Evolutionary conservation across 37 sponge, comb jelly and placozoan genomes (phyloP).

Genomic region (Beroe ovata): DNA sequence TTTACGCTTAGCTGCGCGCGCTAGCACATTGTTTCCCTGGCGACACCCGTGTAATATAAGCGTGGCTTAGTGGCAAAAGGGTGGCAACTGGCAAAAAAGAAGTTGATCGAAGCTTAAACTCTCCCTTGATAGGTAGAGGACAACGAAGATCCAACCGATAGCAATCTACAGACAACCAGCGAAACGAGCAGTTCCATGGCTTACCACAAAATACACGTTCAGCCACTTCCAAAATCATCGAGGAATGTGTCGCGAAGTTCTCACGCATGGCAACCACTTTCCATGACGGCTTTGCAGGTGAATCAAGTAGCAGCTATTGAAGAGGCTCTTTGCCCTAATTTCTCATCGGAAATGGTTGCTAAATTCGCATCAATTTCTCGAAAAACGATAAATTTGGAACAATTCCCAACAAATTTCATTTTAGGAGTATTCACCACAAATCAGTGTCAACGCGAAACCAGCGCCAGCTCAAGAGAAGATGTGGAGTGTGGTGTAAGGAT

Average conservation of each 20-base stretch:
- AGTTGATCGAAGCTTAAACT: no score
- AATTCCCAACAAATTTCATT: no score
- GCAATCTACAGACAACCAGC: neutral
- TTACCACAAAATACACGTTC: constrained; percentile 23
- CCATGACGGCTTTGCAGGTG: constrained; percentile 39
- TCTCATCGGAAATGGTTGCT: no score
- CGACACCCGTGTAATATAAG: neutral
- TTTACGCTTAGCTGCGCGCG: neutral
- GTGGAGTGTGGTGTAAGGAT: constrained; percentile 39
- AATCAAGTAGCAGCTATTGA: no score
- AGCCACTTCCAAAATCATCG: constrained; percentile 22
- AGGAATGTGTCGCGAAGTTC: neutral
- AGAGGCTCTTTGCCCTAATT: no score
- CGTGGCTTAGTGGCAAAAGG: no score
- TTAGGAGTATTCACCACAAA: constrained; percentile 57
- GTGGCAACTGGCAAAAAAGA: no score
- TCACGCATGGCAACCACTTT: constrained; percentile 47
- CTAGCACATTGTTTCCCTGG: constrained; percentile 41
- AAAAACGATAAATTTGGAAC: no score
- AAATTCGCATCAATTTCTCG: no score
- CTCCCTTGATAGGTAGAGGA: neutral
- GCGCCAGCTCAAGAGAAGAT: neutral
- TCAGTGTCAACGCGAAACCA: neutral
- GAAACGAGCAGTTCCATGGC: constrained; percentile 29
- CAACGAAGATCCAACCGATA: neutral